Conservation (phyloP, 37 sponge, comb jelly and placozoan species). For the Halisarca cf. caerulea region DNA sequence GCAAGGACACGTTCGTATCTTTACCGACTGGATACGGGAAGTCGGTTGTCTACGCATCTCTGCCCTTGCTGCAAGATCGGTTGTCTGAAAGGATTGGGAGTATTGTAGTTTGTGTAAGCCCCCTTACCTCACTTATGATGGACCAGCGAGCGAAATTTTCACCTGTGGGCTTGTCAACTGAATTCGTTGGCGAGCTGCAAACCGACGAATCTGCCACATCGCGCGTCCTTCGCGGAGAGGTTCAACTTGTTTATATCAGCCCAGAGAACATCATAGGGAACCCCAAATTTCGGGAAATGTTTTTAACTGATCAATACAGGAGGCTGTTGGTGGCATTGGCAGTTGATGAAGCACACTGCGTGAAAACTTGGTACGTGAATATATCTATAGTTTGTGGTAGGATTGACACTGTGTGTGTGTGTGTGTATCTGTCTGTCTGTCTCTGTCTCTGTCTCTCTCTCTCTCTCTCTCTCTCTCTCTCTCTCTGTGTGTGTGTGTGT, state of each 20-base stretch:
- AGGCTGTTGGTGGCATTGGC: conserved; percentile 44
- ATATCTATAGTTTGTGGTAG: not conserved
- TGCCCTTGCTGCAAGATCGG: not conserved
- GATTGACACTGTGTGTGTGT: not conserved
- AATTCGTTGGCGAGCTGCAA: conserved; percentile 65
- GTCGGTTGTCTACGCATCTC: conserved; percentile 9
- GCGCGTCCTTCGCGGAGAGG: conserved; percentile 28
- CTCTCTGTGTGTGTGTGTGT: too few species aligned
- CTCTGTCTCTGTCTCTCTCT: not conserved
- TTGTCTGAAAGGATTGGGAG: not conserved
- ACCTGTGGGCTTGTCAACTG: conserved; percentile 13
- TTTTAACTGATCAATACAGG: conserved; percentile 28
- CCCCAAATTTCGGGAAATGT: conserved; percentile 38
- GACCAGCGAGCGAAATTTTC: conserved; percentile 45
- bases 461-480: not conserved
- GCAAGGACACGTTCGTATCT: not conserved
- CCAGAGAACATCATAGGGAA: conserved; percentile 46
- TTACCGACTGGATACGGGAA: conserved; percentile 16
- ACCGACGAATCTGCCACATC: not conserved
- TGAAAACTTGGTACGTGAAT: conserved; percentile 39
- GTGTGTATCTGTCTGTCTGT: too few species aligned
- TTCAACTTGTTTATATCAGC: conserved; percentile 47
- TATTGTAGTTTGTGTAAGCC: conserved; percentile 52
- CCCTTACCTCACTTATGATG: conserved; percentile 48
- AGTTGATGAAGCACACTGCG: conserved; percentile 67